A percentile compares a stretch with the other conserved stretches of the same genome.
phyloP scores from a whole-genome alignment of 1,140 invertebrate genomes.

The Drosophila auraria region DNA sequence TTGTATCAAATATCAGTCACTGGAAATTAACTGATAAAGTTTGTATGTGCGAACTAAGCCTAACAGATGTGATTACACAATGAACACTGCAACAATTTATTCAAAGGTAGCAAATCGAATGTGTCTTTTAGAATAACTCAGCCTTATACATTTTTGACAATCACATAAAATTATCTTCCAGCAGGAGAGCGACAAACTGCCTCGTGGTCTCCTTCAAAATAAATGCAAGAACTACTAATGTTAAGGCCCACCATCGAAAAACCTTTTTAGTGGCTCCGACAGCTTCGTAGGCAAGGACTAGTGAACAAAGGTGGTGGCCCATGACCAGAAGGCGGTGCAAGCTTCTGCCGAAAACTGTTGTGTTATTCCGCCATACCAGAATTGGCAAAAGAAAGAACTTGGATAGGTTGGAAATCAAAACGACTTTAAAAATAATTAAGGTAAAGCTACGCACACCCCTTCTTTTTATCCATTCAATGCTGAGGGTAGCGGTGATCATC shows the following conservation, averaged over 20 bases:
- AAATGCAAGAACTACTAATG: slow-evolving; percentile 60
- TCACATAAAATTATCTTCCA: slow-evolving; percentile 40
- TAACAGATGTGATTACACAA: no score
- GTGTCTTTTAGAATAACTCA: background rate
- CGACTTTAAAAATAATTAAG: slow-evolving; percentile 77
- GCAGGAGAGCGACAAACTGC: slow-evolving; percentile 49
- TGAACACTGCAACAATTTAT: no score
- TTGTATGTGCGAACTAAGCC: no score
- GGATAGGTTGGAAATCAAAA: slow-evolving; percentile 85
- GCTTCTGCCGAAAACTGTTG: slow-evolving; percentile 73
- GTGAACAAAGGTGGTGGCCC: slow-evolving; percentile 69
- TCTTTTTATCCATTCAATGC: slow-evolving; percentile 22
- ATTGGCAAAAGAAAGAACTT: slow-evolving; percentile 86
- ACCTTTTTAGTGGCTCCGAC: slow-evolving; percentile 40
- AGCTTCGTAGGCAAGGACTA: slow-evolving; percentile 69
- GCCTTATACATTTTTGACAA: background rate
- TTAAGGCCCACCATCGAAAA: slow-evolving; percentile 33
- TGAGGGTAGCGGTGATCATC: slow-evolving; percentile 43
- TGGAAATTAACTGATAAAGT: no score
- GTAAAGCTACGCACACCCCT: slow-evolving; percentile 37
- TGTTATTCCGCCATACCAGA: slow-evolving; percentile 86
- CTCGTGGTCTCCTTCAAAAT: slow-evolving; percentile 56
- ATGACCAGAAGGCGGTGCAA: slow-evolving; percentile 74
- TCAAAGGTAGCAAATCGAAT: no score
- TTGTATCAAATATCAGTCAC: no score